Percentiles rank a stretch among this genome's conserved stretches.
These are phyloP conservation scores for Halictus rubicundus DNA, from an alignment of 1,140 invertebrate genomes.

Conservation along the genomic window DNA sequence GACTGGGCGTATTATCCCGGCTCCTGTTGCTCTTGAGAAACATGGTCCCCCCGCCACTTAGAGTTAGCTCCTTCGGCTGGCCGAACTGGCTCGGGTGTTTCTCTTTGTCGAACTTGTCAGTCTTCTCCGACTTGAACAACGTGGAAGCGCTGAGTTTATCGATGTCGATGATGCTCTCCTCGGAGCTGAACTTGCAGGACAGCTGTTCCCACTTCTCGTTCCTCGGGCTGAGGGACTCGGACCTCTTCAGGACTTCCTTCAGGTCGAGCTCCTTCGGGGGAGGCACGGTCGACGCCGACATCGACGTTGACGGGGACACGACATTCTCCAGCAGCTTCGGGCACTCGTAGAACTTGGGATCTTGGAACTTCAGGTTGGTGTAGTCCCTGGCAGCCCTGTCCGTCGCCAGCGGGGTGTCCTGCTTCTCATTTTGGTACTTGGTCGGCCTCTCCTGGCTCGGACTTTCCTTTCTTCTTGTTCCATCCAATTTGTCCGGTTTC, in stretches of 20 bases:
- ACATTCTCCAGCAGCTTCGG: conserved; percentile 66
- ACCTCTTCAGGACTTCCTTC: conserved; percentile 73
- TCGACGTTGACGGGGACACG: not conserved
- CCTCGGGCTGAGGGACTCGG: conserved; percentile 76
- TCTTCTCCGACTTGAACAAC: conserved; percentile 62
- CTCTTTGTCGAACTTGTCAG: conserved; percentile 70
- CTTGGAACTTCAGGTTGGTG: conserved; percentile 75
- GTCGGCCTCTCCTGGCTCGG: conserved; percentile 41
- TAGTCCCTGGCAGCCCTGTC: conserved; percentile 76
- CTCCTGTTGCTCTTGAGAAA: conserved; percentile 86
- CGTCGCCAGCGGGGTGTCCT: conserved; percentile 59
- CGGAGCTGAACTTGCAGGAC: conserved; percentile 70
- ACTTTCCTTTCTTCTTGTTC: conserved; percentile 48
- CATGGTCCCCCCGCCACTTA: conserved; percentile 84
- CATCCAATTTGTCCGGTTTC: conserved; percentile 59
- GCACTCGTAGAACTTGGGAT: conserved; percentile 76
- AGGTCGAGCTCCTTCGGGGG: conserved; percentile 65
- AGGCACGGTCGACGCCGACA: not conserved
- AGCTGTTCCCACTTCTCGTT: conserved; percentile 77
- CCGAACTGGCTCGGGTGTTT: conserved; percentile 70
- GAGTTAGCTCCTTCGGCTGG: conserved; percentile 76
- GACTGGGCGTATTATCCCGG: conserved; percentile 75
- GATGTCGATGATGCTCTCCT: conserved; percentile 81
- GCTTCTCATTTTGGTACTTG: conserved; percentile 57
- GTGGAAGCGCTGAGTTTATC: conserved; percentile 81